phyloP scores from a whole-genome alignment of 2,888 invertebrate genomes.

The Neocrepidodera transversa region DNA sequence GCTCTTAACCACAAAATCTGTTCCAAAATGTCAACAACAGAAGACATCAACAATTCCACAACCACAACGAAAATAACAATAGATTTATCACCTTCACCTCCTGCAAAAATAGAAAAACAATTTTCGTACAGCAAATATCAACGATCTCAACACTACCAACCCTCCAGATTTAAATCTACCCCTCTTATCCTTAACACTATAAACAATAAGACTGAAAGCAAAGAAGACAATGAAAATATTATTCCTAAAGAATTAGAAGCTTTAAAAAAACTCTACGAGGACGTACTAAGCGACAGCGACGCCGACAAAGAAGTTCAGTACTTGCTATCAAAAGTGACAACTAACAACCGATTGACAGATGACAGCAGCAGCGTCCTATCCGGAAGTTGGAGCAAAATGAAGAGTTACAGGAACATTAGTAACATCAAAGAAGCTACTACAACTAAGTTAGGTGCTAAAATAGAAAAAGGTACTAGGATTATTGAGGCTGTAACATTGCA shows the following conservation, averaged over 20 bases:
- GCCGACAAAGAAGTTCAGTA: conserved; percentile 70
- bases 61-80: conserved; percentile 62
- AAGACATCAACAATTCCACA: conserved; percentile 53
- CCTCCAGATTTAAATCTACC: conserved; percentile 59
- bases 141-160: conserved; percentile 49
- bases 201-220: conserved; percentile 44
- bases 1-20: conserved; percentile 56
- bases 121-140: conserved; percentile 48
- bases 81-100: conserved; percentile 57
- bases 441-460: conserved; percentile 51
- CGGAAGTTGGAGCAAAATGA: conserved; percentile 67
- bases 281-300: conserved; percentile 62
- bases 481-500: too few species aligned
- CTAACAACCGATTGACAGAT: conserved; percentile 45
- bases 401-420: conserved; percentile 56
- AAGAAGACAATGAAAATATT: conserved; percentile 24
- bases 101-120: conserved; percentile 37
- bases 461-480: conserved; percentile 60
- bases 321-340: conserved; percentile 59
- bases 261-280: conserved; percentile 59
- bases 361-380: conserved; percentile 59
- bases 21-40: conserved; percentile 57
- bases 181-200: conserved; percentile 60
- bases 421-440: conserved; percentile 44
- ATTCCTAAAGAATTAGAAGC: conserved; percentile 57